Evolutionary conservation across 2,888 invertebrate species (phyloP), one percentile per base, ranked within the genome.

Genomic region (Noctua janthina): DNA sequence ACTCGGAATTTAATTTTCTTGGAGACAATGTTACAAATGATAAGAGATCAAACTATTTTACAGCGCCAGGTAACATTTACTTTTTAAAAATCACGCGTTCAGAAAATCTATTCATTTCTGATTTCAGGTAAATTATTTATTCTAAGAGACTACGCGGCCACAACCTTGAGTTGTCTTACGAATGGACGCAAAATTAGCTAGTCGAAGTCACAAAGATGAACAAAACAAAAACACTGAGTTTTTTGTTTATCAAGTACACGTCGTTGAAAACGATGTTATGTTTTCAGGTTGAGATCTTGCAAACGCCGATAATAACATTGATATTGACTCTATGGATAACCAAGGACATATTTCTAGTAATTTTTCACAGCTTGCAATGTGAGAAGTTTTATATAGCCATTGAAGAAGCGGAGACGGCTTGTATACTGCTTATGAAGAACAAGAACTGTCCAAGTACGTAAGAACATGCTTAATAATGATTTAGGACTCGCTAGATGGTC

Each of bases 311-410:
- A 11, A 56, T 23, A 23, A 56, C 11, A 23, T 56, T 56, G n/a
- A 4, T n/a, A 23, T 23, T 56, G 56, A 56, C 23, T 10, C 59
- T 59, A 59, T 59, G 59, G 59, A 59, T 59, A 59, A 11, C 11
- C 11, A 59, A 59, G 1, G n/a, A 59, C 11, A n/a, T 59, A n/a
- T 11, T 59, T n/a, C 11, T 59, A n/a, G 11, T 59, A 11, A n/a
- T 11, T 11, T n/a, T n/a, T 59, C 8, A 59, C 5, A n/a, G 59
- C n/a, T 59, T 59, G 11, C 59, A 59, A 59, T 59, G 59, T 1
- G 59, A 59, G 59, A 59, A 59, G n/a, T 59, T 59, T n/a, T 59
- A 59, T 59, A 59, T 59, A 59, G 59, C 59, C 11, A 59, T 59
- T 59, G 59, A 59, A 13, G n/a, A 59, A n/a, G 59, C 59, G n/a